A percentile compares a stretch with the other conserved stretches of the same genome.
Evolutionary conservation across 1,140 invertebrate genomes (phyloP).

Genomic region (Drosophila simulans): DNA sequence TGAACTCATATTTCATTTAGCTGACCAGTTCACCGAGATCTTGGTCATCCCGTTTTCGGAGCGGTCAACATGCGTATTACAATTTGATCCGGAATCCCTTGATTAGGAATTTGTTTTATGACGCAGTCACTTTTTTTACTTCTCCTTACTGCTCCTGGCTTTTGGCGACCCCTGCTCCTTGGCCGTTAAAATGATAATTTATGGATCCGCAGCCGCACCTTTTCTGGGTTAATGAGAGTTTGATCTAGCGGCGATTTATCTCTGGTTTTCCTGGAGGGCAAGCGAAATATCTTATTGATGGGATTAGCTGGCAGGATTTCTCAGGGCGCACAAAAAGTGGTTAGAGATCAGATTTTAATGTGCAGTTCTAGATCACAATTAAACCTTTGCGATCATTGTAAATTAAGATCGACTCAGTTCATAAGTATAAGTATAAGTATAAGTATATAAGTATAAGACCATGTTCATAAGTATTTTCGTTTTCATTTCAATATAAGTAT

Average conservation of each 20-base stretch:
- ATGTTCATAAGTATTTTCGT: background rate
- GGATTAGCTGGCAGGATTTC: slow-evolving; percentile 5
- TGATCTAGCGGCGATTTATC: slow-evolving; percentile 33
- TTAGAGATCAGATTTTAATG: no score
- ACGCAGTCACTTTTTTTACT: slow-evolving; percentile 59
- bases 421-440: no score
- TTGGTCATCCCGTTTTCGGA: slow-evolving; percentile 14
- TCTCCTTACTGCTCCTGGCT: background rate
- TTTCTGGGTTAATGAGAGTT: slow-evolving; percentile 64
- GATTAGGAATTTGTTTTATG: slow-evolving; percentile 75
- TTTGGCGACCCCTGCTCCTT: slow-evolving; percentile 1
- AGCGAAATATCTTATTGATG: slow-evolving; percentile 6
- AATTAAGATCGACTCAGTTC: no score
- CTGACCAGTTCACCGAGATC: slow-evolving; percentile 14
- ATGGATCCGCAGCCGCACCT: slow-evolving; percentile 37
- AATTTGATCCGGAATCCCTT: slow-evolving; percentile 63
- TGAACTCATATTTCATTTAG: slow-evolving; percentile 72
- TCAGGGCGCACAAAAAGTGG: background rate
- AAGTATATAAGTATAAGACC: no score
- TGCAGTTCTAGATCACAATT: no score
- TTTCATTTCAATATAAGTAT: background rate
- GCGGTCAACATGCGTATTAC: slow-evolving; percentile 63
- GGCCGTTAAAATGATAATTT: slow-evolving; percentile 71
- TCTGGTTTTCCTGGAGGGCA: background rate
- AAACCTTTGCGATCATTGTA: background rate